Evolutionary conservation across 2,888 invertebrate species (phyloP).

Genomic region (Ptychoptera albimana): DNA sequence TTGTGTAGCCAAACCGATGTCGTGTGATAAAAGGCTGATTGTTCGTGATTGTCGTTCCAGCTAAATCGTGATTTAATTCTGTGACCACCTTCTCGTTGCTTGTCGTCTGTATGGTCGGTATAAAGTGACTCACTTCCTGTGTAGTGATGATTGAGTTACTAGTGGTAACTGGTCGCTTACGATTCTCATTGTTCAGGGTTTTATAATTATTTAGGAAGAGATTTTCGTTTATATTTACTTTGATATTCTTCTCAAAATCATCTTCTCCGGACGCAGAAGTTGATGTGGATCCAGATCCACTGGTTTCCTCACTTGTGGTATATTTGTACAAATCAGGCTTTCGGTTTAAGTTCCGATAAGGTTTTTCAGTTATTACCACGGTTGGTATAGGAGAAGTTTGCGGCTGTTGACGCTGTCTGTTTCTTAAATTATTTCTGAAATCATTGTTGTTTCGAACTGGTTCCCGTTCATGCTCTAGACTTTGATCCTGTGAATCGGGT

Average conservation of each 20-base stretch:
- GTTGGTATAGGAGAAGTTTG: too few species aligned
- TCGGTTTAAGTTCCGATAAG: background rate
- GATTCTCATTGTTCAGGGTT: background rate
- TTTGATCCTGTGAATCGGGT: background rate
- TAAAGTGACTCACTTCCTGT: background rate
- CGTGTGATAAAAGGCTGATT: too few species aligned
- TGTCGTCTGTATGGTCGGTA: background rate
- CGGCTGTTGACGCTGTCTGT: too few species aligned
- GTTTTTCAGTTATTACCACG: background rate
- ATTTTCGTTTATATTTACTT: background rate
- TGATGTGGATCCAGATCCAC: background rate
- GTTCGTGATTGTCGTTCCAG: too few species aligned
- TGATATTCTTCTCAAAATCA: too few species aligned
- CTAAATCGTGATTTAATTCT: too few species aligned
- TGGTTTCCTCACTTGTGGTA: background rate
- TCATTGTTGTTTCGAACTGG: too few species aligned
- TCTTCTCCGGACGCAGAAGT: too few species aligned
- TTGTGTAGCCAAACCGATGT: too few species aligned
- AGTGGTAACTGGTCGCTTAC: background rate
- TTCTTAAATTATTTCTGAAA: too few species aligned
- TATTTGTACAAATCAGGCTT: background rate
- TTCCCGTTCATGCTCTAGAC: too few species aligned
- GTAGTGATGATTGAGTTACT: background rate
- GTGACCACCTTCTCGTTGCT: too few species aligned
- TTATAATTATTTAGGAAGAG: background rate